Conservation (phyloP, 2,797 vertebrate species). For the Poecilia velifera region DNA sequence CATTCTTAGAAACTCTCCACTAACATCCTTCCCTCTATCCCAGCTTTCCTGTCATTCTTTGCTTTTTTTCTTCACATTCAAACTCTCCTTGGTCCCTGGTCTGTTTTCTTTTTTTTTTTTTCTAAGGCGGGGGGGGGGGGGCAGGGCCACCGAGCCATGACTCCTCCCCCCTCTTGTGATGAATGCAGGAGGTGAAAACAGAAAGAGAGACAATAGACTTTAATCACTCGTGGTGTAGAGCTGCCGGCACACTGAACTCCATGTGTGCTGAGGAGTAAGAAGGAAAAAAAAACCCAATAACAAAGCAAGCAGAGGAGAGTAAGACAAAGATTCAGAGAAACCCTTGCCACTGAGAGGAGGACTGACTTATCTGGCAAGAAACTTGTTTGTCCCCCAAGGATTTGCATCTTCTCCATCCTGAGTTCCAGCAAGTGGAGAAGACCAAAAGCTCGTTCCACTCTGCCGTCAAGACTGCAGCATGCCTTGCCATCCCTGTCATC, state of each 20-base stretch:
- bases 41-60: constrained; percentile 55
- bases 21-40: constrained; percentile 53
- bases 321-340: constrained; percentile 41
- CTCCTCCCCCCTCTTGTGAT: constrained; percentile 62
- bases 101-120: constrained; percentile 8
- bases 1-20: constrained; percentile 42
- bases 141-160: constrained; percentile 40
- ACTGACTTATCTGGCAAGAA: constrained; percentile 15
- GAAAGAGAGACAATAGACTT: constrained; percentile 77
- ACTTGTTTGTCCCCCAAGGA: not conserved
- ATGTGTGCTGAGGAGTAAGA: constrained; percentile 22
- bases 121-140: constrained; percentile 32
- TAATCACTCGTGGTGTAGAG: constrained; percentile 78
- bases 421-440: not conserved
- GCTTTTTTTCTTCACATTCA: constrained; percentile 45
- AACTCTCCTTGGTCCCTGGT: constrained; percentile 41
- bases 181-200: constrained; percentile 53
- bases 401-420: not conserved
- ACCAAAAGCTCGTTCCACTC: constrained; percentile 28
- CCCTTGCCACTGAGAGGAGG: constrained; percentile 30
- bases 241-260: constrained; percentile 57
- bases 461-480: constrained; percentile 65
- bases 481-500: constrained; percentile 48
- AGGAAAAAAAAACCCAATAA: not conserved
- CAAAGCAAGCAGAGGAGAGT: constrained; percentile 13